phyloP scores from a whole-genome alignment of 2,888 invertebrate genomes.

The Drosophila neoperkinsi region DNA sequence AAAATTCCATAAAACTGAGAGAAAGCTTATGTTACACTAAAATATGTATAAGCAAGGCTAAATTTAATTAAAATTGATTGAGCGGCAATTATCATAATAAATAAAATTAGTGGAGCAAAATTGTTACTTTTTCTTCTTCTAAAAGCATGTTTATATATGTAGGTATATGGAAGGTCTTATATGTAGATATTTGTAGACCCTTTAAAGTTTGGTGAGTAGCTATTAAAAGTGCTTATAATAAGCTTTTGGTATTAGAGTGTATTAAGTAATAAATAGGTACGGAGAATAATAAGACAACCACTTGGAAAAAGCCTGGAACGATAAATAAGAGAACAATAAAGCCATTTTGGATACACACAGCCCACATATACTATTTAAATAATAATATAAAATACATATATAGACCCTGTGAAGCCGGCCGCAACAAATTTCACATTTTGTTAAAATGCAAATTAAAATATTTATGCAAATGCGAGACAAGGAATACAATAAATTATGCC shows the following conservation, averaged over 20 bases:
- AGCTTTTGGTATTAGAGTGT: background rate
- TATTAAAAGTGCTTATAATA: background rate
- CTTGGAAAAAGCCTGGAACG: constrained; percentile 8
- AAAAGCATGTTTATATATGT: background rate
- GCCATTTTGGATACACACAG: constrained; percentile 12
- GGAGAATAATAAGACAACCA: constrained; percentile 6
- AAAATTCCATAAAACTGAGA: constrained; percentile 14
- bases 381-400: constrained; percentile 17
- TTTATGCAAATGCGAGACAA: constrained; percentile 70
- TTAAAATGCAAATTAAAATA: constrained; percentile 78
- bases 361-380: constrained; percentile 14
- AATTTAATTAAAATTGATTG: constrained; percentile 13
- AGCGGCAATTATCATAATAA: constrained; percentile 9
- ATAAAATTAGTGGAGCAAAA: background rate
- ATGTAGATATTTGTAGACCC: background rate
- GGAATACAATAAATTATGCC: constrained; percentile 73
- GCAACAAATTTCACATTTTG: constrained; percentile 59
- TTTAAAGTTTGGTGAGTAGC: background rate
- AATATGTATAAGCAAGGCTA: constrained; percentile 2
- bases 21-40: constrained; percentile 3
- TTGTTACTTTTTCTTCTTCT: background rate
- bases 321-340: constrained; percentile 49
- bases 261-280: constrained; percentile 27
- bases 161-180: background rate
- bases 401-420: constrained; percentile 35